Evolutionary conservation across 2,888 invertebrate species (phyloP), one percentile per base, ranked within the genome.

Genomic region (Catocala nupta): DNA sequence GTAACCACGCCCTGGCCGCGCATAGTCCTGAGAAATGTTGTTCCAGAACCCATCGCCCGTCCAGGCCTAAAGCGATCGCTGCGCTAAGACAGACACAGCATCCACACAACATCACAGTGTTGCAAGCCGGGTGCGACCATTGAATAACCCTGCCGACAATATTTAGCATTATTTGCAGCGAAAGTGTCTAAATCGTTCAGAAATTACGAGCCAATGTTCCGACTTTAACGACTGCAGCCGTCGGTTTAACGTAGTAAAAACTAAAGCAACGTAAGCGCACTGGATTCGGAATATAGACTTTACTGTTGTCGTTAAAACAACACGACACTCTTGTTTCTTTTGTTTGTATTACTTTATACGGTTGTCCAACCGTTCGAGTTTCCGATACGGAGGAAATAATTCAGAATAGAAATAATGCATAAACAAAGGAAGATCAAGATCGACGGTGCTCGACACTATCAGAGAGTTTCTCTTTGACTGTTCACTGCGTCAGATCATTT

Each of bases 51-150:
- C 97, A 98, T 78, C 97, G 96, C 3, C 98, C 98, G 84, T 98
- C 98, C 63, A 98, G 95, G 36, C 98, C 98, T 73, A 99, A 95
- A 10, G 99, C 96, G 80, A 98, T 97, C 59, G 99, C 98, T 54
- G 98, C 98, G 44, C 97, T 95, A 77, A 99, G 96, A 88, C 99
- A 99, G 16, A 99, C 96, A 73, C 99, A 97, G 80, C 98, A 98
- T 25, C 99, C 99, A 67, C 97, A 95, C 59, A 99, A 94, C 97
- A 99, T 98, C 70, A 99, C 97, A 59, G 98, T 99, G 94, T 99
- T 99, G 93, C 99, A 98, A 42, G 97, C 97, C 4, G 99, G 99
- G 95, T 99, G 99, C 7, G 99, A 99, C 87, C 98, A 97, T 84
- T 98, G 97, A 82, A 99, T 99, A 59, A 99, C 98, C 91, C 99